Evolutionary conservation across 2,888 invertebrate genomes (phyloP).

Genomic region (Mechanitis messenoides): DNA sequence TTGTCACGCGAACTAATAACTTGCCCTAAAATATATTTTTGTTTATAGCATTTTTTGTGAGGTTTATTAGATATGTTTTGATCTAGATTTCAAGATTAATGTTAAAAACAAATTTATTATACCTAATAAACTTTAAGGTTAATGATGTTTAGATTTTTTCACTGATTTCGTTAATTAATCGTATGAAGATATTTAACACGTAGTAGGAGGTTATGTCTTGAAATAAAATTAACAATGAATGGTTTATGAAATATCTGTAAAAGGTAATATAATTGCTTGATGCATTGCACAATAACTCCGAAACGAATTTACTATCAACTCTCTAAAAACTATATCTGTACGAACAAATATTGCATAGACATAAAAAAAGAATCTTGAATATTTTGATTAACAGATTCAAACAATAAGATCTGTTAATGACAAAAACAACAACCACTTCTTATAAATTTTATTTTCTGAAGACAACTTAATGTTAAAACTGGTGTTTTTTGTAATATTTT

Average conservation of each 20-base stretch:
- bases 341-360: not conserved
- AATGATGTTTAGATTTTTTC: not conserved
- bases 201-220: conserved; percentile 41
- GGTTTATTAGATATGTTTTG: not conserved
- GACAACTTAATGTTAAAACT: not conserved
- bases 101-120: not conserved
- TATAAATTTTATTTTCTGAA: too few relatives aligned
- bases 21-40: conserved; percentile 12
- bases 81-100: not conserved
- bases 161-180: conserved; percentile 14
- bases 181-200: conserved; percentile 10
- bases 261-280: conserved; percentile 63
- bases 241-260: conserved; percentile 62
- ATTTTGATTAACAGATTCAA: too few relatives aligned
- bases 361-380: too few relatives aligned
- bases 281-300: conserved; percentile 55
- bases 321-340: conserved; percentile 36
- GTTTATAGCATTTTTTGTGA: conserved; percentile 5
- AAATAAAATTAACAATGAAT: conserved; percentile 69
- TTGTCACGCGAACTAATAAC: conserved; percentile 23
- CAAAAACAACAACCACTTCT: too few relatives aligned
- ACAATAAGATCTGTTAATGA: too few relatives aligned
- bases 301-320: conserved; percentile 45
- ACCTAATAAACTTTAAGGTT: not conserved
- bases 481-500: too few relatives aligned